A percentile compares a stretch with the other conserved stretches of the same genome.
phyloP scores from a whole-genome alignment of 2,113 vertebrate genomes.

The Illadopsis cleaveri region DNA sequence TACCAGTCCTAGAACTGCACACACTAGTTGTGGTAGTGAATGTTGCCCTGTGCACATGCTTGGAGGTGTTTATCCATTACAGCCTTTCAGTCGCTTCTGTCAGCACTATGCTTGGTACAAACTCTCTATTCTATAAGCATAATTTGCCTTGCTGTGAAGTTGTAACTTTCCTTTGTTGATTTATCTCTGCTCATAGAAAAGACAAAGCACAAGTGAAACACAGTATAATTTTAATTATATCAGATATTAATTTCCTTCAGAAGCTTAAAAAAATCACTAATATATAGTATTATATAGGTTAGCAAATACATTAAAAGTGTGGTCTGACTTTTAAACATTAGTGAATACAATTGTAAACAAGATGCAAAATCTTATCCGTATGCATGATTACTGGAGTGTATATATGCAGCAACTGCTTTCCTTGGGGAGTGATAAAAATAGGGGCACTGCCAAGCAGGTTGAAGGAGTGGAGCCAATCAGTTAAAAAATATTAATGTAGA shows the following conservation, averaged over 20 bases:
- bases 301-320: neutral
- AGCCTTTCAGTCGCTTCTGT: neutral
- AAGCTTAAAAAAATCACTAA: neutral
- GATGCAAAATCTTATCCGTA: neutral
- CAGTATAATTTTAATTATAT: neutral
- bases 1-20: neutral
- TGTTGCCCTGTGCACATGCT: neutral
- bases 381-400: neutral
- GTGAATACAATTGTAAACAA: neutral
- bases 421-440: neutral
- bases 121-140: neutral
- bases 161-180: neutral
- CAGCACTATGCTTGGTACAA: neutral
- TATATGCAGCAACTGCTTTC: neutral
- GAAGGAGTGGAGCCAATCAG: neutral
- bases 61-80: neutral
- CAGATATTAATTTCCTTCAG: neutral
- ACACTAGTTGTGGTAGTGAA: rapidly evolving
- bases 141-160: neutral
- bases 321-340: neutral
- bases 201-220: neutral
- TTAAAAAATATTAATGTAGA: neutral
- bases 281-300: neutral
- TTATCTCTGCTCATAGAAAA: neutral
- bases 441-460: neutral